Conservation (phyloP, 2,888 invertebrate genomes). For the Liodrosophila aerea region DNA sequence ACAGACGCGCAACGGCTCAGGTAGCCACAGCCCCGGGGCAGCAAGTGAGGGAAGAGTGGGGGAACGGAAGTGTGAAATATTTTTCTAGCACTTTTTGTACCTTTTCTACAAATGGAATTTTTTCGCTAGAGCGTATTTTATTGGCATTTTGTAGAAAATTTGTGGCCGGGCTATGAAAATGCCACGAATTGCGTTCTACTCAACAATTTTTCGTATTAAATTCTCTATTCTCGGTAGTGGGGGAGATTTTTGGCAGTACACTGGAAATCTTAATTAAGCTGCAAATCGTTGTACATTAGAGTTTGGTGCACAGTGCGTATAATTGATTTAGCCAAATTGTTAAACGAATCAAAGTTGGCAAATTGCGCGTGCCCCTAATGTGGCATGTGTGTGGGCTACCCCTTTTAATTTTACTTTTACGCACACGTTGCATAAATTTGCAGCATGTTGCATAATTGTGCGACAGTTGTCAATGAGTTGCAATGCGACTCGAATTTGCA, state of each 20-base stretch:
- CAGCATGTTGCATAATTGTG: conserved; percentile 58
- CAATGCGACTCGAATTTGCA: conserved; percentile 34
- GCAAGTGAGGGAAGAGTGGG: too few relatives aligned
- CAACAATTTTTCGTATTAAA: conserved; percentile 55
- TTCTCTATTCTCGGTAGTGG: conserved; percentile 11
- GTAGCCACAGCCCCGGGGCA: conserved; percentile 28
- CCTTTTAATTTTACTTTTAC: conserved; percentile 68
- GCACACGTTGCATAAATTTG: conserved; percentile 68
- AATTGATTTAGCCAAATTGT: conserved; percentile 76
- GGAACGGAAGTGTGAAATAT: conserved; percentile 71
- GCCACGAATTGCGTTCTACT: conserved; percentile 38
- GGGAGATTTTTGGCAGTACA: conserved; percentile 10
- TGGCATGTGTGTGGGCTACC: conserved; percentile 5
- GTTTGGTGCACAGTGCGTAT: conserved; percentile 49
- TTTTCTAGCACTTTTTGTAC: conserved; percentile 45
- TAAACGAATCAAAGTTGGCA: conserved; percentile 64
- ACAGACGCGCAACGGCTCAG: conserved; percentile 44
- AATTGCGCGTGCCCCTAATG: conserved; percentile 49
- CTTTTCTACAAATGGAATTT: conserved; percentile 70
- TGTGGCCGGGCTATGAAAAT: conserved; percentile 68
- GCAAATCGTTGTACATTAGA: conserved; percentile 27
- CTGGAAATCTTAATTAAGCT: conserved; percentile 56
- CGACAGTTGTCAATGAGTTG: conserved; percentile 57
- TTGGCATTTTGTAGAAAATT: conserved; percentile 69
- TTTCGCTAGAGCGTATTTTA: conserved; percentile 73